Base-by-base conservation (phyloP, 2,888 invertebrate genomes). In the Lithophane semibrunnea region DNA sequence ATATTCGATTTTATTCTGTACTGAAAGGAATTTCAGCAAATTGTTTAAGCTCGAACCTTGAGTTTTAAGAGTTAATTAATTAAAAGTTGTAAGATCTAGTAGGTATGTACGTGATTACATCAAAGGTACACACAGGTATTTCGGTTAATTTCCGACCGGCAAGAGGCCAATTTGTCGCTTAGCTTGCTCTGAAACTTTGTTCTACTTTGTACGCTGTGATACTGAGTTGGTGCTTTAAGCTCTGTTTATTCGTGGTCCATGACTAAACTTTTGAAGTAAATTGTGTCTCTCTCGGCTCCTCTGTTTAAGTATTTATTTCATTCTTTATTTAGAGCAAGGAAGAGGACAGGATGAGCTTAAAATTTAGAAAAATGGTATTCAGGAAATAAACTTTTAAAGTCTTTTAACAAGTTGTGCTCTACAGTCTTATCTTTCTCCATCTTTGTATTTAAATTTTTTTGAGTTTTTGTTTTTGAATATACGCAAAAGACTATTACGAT, bases 231-330 rank as follows among this genome's bases (percentile, higher is more conserved):
- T 90, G 88, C 87, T 90, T 91, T 37, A 89, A 91, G 86, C 87
- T 85, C 84, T 89, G 90, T 90, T 92, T 91, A 87, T 89, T 83
- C 84, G 87, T 76, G 88, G 90, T 89, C 91, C 90, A 91, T 88
- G 91, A 88, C 87, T 72, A 88, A 93, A 92, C 86, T 92, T 92
- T 86, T 79, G 74, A 76, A 89, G 90, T 91, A 88, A 91, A 91
- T 91, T 90, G 88, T 89, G 80, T 88, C 77, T 84, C 86, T 83
- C 70, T 72, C 74, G 74, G 77, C 81, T 79, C 86, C 82, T 74
- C 80, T 71, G 64, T 71, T 84, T 63, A 73, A 83, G 79, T 85
- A 83, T 87, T 84, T 87, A 87, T 84, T 86, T 83, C 72, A 75
- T 84, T 72, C 82, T 81, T 84, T 80, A 83, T 78, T 76, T 73